Base-by-base conservation (phyloP, 2,113 vertebrate genomes). In the Corydoras sp. region DNA sequence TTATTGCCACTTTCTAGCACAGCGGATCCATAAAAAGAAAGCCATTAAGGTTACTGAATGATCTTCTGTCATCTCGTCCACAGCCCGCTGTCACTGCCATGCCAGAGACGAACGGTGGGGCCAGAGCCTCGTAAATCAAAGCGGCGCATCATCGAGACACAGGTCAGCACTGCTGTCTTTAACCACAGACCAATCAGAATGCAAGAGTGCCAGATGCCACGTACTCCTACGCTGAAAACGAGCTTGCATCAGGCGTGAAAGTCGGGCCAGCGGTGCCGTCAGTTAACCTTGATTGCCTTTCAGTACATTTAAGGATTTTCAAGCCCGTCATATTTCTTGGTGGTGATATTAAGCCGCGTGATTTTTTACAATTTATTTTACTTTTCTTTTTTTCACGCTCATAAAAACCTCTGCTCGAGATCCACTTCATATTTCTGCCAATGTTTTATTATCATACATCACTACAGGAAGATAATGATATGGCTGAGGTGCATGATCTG, bases 61-160 rank as follows among this genome's bases (percentile, higher is more conserved):
- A 24, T 75, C 31, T 82, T 79, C 55, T 69, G 60, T 73, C 69
- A 58, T 73, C 15, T 82, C 61, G 71, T 64, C 69, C 70, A 48
- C 81, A 91, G 90, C 84, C 89, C 88, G 9, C 71, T 86, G 86
- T 90, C 88, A 73, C 82, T 89, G 58, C 81, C 88, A 62, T 90
- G 88, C 77, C 89, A 90, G 77, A 87, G 88, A 80, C 86, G 84
- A 86, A 73, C 68, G 5, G 85, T 69, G 58, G 88, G 83, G 50
- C 54, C 81, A 0, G 90, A 90, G 74, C 74, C 86, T 0, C 89
- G 88, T 62, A 91, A 91, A 87, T 87, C 88, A 74, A 90, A 90
- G 81, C 87, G 88, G 2, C 88, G 89, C 82, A 85, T 89, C 80
- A 82, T 80, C 10, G 90, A 91, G 85, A 88, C 90, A 77, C 88